phyloP scores from a whole-genome alignment of 2,888 invertebrate species.

The Cerceris rybyensis region DNA sequence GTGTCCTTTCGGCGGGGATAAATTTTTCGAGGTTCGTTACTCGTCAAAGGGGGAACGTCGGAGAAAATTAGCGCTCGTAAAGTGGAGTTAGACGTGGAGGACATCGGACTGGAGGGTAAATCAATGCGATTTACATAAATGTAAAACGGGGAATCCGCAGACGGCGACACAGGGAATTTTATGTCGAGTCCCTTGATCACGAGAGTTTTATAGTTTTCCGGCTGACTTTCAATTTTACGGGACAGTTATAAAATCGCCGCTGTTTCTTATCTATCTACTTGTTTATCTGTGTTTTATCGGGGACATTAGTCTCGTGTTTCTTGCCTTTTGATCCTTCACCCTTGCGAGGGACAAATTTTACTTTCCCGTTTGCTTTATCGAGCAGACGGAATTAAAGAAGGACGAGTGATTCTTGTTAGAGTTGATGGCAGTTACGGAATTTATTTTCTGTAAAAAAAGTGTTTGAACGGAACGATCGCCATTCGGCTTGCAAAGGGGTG shows the following conservation, averaged over 20 bases:
- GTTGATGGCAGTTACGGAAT: too few species aligned
- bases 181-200: background rate
- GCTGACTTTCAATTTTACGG: background rate
- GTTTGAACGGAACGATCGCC: background rate
- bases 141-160: conserved; percentile 9
- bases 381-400: too few species aligned
- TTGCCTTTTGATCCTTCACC: too few species aligned
- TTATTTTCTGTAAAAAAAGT: background rate
- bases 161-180: conserved; percentile 11
- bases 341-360: too few species aligned
- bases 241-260: background rate
- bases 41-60: background rate
- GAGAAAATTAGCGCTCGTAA: conserved; percentile 9
- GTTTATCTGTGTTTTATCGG: too few species aligned
- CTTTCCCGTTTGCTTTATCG: too few species aligned
- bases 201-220: background rate
- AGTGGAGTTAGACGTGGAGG: conserved; percentile 20
- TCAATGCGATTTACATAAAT: conserved; percentile 43
- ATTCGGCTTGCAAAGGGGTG: background rate
- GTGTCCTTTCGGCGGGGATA: background rate
- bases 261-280: too few species aligned
- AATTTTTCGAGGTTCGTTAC: conserved; percentile 10
- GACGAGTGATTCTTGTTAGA: too few species aligned
- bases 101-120: conserved; percentile 12
- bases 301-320: background rate